These are phyloP conservation scores for Cinclus mexicanus DNA, from an alignment of 2,113 vertebrate species.

Conservation along the genomic window DNA sequence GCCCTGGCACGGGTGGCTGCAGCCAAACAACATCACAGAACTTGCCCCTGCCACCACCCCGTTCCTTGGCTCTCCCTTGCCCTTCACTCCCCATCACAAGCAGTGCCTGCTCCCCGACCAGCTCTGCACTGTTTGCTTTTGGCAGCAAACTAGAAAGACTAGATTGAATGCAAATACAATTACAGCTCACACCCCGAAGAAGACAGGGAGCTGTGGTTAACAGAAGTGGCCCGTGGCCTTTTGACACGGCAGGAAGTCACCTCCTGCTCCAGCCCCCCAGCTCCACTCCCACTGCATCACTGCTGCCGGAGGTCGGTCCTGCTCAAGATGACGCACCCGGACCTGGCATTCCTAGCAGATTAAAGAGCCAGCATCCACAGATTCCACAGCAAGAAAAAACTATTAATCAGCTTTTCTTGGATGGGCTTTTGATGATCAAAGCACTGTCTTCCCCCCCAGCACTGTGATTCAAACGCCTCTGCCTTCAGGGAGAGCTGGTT, in stretches of 20 bases:
- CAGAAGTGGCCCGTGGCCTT: not conserved
- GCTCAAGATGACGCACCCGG: not conserved
- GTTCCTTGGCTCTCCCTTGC: rapidly evolving
- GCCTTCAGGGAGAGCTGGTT: not conserved
- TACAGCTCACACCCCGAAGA: not conserved
- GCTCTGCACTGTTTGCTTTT: not conserved
- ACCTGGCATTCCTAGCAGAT: conserved; percentile 35
- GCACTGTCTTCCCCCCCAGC: not conserved
- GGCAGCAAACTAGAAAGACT: not conserved
- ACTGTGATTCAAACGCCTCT: not conserved
- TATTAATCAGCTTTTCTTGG: conserved; percentile 23
- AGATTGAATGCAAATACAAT: not conserved
- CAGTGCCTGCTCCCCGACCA: not conserved
- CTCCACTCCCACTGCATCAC: not conserved
- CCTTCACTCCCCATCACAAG: rapidly evolving
- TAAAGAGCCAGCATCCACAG: conserved; percentile 32
- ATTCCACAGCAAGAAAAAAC: conserved; percentile 44
- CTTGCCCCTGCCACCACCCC: not conserved
- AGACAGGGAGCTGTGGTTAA: conserved; percentile 6
- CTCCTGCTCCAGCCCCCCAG: not conserved
- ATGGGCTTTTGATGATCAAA: conserved; percentile 16
- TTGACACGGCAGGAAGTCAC: not conserved
- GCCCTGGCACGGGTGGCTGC: not conserved
- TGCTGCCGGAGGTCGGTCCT: not conserved
- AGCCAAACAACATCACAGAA: rapidly evolving